Evolutionary conservation across 1,140 invertebrate genomes (phyloP).

Genomic region (Battus philenor): DNA sequence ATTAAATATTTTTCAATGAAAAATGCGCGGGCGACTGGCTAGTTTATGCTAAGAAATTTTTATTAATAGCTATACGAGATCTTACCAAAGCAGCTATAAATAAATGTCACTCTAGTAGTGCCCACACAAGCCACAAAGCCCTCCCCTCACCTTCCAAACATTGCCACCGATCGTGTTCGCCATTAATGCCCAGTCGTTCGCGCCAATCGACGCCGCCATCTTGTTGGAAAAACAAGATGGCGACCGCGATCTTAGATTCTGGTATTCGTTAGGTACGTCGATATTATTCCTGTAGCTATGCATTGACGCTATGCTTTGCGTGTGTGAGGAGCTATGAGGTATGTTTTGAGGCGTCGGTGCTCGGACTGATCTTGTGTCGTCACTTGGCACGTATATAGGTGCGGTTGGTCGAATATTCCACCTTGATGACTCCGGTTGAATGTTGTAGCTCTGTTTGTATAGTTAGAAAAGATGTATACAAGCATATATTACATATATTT

Average conservation of each 20-base stretch:
- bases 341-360: slow-evolving; percentile 55
- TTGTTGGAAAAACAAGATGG: slow-evolving; percentile 75
- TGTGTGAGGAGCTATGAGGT: slow-evolving; percentile 64
- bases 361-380: slow-evolving; percentile 43
- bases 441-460: slow-evolving; percentile 67
- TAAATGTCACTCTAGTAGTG: slow-evolving; percentile 42
- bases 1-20: slow-evolving; percentile 3
- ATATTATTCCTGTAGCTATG: slow-evolving; percentile 73
- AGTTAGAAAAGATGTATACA: slow-evolving; percentile 38
- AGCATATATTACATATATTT: slow-evolving; percentile 34
- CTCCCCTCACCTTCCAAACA: slow-evolving; percentile 75
- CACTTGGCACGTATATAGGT: slow-evolving; percentile 66
- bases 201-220: slow-evolving; percentile 66
- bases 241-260: slow-evolving; percentile 68
- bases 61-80: slow-evolving; percentile 40
- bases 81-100: slow-evolving; percentile 50
- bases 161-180: slow-evolving; percentile 53
- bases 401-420: slow-evolving; percentile 63
- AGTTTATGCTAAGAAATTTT: background rate
- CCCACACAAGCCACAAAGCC: slow-evolving; percentile 36
- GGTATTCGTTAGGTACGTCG: slow-evolving; percentile 67
- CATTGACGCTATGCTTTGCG: slow-evolving; percentile 69
- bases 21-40: background rate
- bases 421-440: slow-evolving; percentile 56
- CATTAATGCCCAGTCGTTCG: slow-evolving; percentile 68